Evolutionary conservation across 2,888 invertebrate genomes (phyloP), one percentile per base, ranked within the genome.

Genomic region (Taenaris catops): DNA sequence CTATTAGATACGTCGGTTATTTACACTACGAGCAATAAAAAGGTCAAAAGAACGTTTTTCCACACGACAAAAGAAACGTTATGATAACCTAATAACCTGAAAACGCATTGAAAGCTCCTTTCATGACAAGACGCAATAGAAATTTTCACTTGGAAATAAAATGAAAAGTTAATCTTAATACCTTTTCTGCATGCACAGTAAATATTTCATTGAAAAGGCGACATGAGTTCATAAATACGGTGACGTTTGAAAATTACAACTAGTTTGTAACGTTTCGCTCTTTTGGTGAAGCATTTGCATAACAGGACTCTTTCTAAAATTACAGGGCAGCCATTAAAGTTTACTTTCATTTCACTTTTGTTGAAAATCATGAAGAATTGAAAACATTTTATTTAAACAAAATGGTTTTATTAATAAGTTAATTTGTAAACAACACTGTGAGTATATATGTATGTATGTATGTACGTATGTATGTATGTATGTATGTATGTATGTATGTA

Each of bases 101-200:
- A 75, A 73, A 66, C 64, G 58, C 63, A 61, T 55, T 52, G 51
- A 64, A 55, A 62, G 58, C 63, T 57, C 53, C 54, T 81, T 79
- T 79, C 83, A 80, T 83, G 83, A 79, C 79, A 80, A 83, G 69
- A 69, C 69, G 73, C 74, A 74, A 76, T 51, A 50, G 38, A 51
- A 44, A 43, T 81, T 71, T 71, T 66, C 63, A 66, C 61, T 60
- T 68, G 58, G 58, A 76, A 81, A 83, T 73, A 72, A 80, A 74
- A 80, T 79, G 72, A 67, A 72, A 80, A 80, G 73, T 75, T 73
- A 79, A 68, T 75, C 72, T 75, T 79, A 81, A 83, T 78, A 80
- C 69, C 61, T 64, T 63, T 55, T 56, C 55, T 64, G 66, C 83
- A 81, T 81, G 80, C 83, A 75, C 71, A 54, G 49, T 52, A 54